These are phyloP conservation scores for Melangyna quadrimaculata DNA, from an alignment of 2,888 invertebrate species.

Conservation along the genomic window DNA sequence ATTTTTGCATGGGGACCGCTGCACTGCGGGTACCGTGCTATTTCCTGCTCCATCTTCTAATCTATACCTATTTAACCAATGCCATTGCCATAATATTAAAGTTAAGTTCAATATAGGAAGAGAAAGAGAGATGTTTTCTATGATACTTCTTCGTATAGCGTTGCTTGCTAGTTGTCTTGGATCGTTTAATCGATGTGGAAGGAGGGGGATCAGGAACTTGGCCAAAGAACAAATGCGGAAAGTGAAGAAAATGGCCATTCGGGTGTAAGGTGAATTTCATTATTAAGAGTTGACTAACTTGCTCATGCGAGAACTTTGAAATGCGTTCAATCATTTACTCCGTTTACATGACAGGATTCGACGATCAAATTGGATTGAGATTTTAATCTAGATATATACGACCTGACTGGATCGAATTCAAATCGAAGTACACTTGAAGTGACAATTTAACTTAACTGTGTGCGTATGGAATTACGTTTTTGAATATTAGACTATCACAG, in stretches of 20 bases:
- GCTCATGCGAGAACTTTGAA: neutral
- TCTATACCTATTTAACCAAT: constrained; percentile 68
- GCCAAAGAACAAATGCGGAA: constrained; percentile 22
- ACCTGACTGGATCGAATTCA: too few species aligned
- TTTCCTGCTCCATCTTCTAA: constrained; percentile 66
- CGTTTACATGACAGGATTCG: too few species aligned
- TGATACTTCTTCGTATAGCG: neutral
- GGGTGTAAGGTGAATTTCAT: neutral
- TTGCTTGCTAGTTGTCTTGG: constrained; percentile 7
- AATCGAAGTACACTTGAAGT: too few species aligned
- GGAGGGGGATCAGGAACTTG: constrained; percentile 23
- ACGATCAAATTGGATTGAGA: too few species aligned
- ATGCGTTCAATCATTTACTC: neutral
- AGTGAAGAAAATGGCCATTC: constrained; percentile 37
- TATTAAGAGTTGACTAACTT: neutral
- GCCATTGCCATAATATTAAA: constrained; percentile 70
- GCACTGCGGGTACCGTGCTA: constrained; percentile 29
- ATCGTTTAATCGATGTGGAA: constrained; percentile 7
- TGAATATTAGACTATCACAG: too few species aligned
- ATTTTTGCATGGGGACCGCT: constrained; percentile 6
- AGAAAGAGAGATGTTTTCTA: constrained; percentile 16
- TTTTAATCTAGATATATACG: too few species aligned
- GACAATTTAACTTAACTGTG: too few species aligned
- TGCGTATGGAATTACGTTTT: too few species aligned
- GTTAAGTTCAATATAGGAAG: constrained; percentile 55